Conservation (phyloP, 1,140 invertebrate genomes). For the Drosophila teissieri region DNA sequence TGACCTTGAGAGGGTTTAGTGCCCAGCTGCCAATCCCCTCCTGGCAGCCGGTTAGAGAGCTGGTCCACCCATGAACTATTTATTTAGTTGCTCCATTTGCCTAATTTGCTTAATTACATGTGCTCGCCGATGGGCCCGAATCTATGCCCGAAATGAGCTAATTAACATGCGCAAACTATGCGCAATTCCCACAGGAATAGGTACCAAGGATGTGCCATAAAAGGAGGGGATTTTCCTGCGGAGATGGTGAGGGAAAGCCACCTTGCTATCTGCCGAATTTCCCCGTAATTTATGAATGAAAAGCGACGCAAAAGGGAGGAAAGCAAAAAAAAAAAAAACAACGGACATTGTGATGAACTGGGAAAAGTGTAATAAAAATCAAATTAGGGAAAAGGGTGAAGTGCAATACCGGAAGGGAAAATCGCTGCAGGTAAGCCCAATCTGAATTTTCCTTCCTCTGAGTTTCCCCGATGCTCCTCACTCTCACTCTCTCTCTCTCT, state of each 20-base stretch:
- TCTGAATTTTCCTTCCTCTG: conserved; percentile 10
- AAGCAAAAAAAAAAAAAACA: conserved; percentile 6
- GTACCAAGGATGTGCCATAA: conserved; percentile 24
- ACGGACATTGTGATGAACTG: conserved; percentile 13
- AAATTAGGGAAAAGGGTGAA: conserved; percentile 45
- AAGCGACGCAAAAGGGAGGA: conserved; percentile 5
- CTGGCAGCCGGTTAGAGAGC: background rate
- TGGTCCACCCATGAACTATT: conserved; percentile 40
- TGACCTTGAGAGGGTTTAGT: conserved; percentile 43
- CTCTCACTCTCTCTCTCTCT: background rate
- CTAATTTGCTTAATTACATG: conserved; percentile 76
- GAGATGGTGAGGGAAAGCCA: conserved; percentile 12
- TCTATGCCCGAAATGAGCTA: conserved; percentile 63
- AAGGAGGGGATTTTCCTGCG: conserved; percentile 18
- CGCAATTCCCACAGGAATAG: conserved; percentile 63
- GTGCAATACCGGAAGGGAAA: conserved; percentile 69
- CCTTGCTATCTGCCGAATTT: conserved; percentile 49
- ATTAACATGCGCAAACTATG: conserved; percentile 76
- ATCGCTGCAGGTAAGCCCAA: conserved; percentile 49
- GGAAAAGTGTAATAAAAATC: conserved; percentile 45
- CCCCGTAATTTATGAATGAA: conserved; percentile 78
- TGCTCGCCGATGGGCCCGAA: conserved; percentile 49
- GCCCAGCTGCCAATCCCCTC: background rate
- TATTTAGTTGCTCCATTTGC: conserved; percentile 69
- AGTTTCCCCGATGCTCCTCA: background rate